A percentile compares a stretch with the other conserved stretches of the same genome.
Evolutionary conservation across 2,888 invertebrate species (phyloP).

Genomic region (Oscheius onirici): DNA sequence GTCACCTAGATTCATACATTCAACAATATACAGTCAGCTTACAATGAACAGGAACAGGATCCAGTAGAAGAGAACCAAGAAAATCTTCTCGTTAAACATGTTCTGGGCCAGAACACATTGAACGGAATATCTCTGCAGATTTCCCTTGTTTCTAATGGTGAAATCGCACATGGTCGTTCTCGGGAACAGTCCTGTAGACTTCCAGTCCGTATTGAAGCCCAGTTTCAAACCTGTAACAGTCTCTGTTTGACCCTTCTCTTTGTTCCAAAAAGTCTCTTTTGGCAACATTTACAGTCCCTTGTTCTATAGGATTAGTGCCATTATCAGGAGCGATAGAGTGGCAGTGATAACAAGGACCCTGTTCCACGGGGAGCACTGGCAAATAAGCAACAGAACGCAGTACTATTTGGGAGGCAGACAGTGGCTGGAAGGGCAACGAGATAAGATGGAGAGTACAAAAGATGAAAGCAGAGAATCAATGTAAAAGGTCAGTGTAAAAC

Average conservation of each 20-base stretch:
- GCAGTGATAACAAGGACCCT: conserved; percentile 3
- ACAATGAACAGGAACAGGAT: conserved; percentile 39
- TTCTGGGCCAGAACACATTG: conserved; percentile 67
- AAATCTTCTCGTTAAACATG: conserved; percentile 69
- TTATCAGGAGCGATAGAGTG: background rate
- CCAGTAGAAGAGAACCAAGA: conserved; percentile 57
- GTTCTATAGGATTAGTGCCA: conserved; percentile 10
- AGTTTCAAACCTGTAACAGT: conserved; percentile 41
- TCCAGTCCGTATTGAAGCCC: conserved; percentile 53
- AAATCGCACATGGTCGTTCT: conserved; percentile 57
- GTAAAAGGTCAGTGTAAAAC: background rate
- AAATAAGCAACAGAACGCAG: conserved; percentile 6
- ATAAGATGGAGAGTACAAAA: background rate
- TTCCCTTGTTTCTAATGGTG: conserved; percentile 53
- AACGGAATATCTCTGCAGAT: conserved; percentile 51
- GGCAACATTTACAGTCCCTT: conserved; percentile 19
- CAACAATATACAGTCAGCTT: background rate
- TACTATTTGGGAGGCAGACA: conserved; percentile 3
- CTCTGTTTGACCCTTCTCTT: background rate
- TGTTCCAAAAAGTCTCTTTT: background rate
- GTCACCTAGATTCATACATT: conserved; percentile 21
- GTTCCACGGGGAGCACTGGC: background rate
- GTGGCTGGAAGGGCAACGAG: background rate
- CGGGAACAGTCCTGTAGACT: conserved; percentile 52
- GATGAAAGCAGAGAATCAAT: background rate